Conservation (phyloP, 2,113 vertebrate species). For the Neolamprologus modestus region DNA sequence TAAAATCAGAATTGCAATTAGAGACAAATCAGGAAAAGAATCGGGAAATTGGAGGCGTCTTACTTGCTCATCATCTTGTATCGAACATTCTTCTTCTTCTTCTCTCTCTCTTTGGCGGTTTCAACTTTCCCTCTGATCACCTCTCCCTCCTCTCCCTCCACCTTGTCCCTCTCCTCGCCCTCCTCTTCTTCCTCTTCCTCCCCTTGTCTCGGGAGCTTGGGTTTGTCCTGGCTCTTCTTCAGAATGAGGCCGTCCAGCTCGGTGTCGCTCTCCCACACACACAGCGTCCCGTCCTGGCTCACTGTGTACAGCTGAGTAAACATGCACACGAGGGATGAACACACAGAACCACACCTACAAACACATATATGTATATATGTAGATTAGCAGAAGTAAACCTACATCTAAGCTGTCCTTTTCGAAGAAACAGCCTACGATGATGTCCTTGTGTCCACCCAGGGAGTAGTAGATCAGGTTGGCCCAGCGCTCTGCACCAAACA, state of each 20-base stretch:
- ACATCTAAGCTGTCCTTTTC: conserved; percentile 91
- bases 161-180: conserved; percentile 7
- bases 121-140: conserved; percentile 76
- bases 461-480: conserved; percentile 91
- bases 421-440: conserved; percentile 90
- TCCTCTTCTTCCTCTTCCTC: conserved; percentile 50
- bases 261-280: conserved; percentile 91
- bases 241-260: conserved; percentile 75
- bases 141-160: conserved; percentile 48
- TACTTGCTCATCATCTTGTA: conserved; percentile 83
- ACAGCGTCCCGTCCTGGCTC: conserved; percentile 88
- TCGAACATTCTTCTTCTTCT: conserved; percentile 72
- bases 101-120: conserved; percentile 52
- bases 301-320: conserved; percentile 83
- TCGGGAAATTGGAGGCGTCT: not conserved
- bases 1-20: not conserved
- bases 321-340: not conserved
- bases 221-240: conserved; percentile 53
- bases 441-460: conserved; percentile 89
- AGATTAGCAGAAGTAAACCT: conserved; percentile 44
- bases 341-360: not conserved
- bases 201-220: not conserved
- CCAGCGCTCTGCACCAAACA: conserved; percentile 96
- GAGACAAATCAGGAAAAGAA: not conserved
- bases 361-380: not conserved